These are phyloP conservation scores for Chiroxiphia lanceolata DNA, from an alignment of 2,797 vertebrate genomes.

Conservation along the genomic window DNA sequence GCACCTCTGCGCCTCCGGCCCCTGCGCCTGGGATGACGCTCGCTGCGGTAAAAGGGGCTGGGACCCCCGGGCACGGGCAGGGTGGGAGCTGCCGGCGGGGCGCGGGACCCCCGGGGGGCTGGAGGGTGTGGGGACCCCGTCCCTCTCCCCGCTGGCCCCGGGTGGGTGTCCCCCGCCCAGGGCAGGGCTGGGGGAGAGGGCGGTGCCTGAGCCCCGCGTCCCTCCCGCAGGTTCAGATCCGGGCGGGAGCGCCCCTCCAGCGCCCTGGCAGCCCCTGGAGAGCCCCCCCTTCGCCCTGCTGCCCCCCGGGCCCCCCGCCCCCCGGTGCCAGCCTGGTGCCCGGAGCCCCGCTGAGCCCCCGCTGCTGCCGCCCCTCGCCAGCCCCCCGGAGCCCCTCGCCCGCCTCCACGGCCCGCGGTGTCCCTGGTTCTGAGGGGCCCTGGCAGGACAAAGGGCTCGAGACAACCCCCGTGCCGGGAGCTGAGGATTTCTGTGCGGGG, in stretches of 20 bases:
- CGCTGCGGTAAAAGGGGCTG: neutral
- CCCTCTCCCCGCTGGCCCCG: neutral
- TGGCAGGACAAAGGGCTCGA: rapidly evolving
- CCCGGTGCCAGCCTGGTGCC: neutral
- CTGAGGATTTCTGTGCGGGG: rapidly evolving
- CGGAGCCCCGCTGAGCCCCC: neutral
- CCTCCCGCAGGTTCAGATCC: neutral
- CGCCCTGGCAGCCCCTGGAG: neutral
- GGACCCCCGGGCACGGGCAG: neutral
- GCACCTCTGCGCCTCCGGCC: neutral
- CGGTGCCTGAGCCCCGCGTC: neutral
- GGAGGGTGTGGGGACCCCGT: neutral
- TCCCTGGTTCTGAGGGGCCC: neutral
- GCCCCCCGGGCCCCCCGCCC: neutral
- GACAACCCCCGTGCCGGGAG: rapidly evolving
- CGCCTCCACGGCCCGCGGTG: neutral
- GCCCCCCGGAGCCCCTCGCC: neutral
- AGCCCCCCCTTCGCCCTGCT: neutral
- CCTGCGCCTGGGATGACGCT: neutral
- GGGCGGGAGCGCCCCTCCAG: neutral
- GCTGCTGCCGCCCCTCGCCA: rapidly evolving
- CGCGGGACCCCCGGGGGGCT: neutral
- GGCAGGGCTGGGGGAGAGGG: neutral
- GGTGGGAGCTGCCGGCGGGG: neutral
- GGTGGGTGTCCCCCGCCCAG: neutral